Percentiles rank a stretch among this genome's conserved stretches.
Conservation (phyloP, 2,797 vertebrate genomes). For the Acipenser transmontanus region DNA sequence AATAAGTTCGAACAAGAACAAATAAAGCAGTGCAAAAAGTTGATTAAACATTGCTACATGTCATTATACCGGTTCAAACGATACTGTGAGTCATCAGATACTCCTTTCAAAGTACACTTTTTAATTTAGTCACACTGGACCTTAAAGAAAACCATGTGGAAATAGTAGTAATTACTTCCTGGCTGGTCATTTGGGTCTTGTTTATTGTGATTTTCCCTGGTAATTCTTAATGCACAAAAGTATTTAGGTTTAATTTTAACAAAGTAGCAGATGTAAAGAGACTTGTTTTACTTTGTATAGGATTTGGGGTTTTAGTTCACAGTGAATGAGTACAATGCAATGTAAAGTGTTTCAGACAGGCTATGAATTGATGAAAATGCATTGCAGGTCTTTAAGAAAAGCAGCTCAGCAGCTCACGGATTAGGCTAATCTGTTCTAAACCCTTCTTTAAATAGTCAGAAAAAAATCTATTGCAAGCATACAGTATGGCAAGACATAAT, state of each 20-base stretch:
- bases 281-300: not conserved
- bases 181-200: not conserved
- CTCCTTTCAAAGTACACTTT: too few species aligned
- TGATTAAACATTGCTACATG: too few species aligned
- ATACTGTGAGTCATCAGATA: too few species aligned
- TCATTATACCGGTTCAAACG: too few species aligned
- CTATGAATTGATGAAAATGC: not conserved
- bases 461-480: constrained; percentile 28
- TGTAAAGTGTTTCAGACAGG: not conserved
- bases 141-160: too few species aligned
- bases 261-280: not conserved
- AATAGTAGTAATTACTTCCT: too few species aligned
- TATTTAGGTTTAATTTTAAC: constrained; percentile 5
- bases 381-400: constrained; percentile 14
- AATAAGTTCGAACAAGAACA: too few species aligned
- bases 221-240: constrained; percentile 5
- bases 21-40: too few species aligned
- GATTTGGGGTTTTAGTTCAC: constrained; percentile 3
- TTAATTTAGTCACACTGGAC: too few species aligned
- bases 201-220: not conserved
- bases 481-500: not conserved
- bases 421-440: constrained; percentile 18
- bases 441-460: constrained; percentile 8
- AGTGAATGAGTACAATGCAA: not conserved
- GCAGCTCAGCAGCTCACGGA: constrained; percentile 14